Evolutionary conservation across 2,113 vertebrate species (phyloP).

Genomic region (Laticauda laticaudata): DNA sequence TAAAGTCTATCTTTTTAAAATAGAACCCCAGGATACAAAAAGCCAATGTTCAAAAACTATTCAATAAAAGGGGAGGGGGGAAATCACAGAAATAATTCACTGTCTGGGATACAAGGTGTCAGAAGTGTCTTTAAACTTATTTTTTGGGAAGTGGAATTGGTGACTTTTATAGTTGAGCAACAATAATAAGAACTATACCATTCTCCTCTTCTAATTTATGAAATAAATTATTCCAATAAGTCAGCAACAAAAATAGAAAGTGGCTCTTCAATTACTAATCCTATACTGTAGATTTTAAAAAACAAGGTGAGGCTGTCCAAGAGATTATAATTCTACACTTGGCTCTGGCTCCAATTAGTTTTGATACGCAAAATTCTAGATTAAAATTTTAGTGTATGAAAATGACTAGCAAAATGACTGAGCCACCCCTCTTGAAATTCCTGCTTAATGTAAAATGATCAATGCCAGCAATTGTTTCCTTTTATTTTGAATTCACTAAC

Average conservation of each 20-base stretch:
- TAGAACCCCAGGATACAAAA: neutral
- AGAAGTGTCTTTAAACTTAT: neutral
- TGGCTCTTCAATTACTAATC: neutral
- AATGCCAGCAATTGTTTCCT: neutral
- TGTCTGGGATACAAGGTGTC: neutral
- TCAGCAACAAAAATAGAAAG: neutral
- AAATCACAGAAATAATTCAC: neutral
- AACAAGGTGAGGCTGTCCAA: neutral
- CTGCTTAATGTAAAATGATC: neutral
- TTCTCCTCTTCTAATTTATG: neutral
- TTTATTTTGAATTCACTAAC: neutral
- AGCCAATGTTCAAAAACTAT: neutral
- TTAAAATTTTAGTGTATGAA: neutral
- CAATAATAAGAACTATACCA: neutral
- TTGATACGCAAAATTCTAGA: neutral
- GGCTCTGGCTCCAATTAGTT: neutral
- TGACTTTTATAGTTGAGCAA: neutral
- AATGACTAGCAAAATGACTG: neutral
- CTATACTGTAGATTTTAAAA: neutral
- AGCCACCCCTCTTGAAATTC: neutral
- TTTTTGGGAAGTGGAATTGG: neutral
- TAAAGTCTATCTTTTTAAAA: neutral
- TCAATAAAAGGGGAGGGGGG: neutral
- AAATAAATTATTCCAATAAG: neutral
- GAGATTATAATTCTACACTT: neutral